phyloP scores from a whole-genome alignment of 2,888 invertebrate genomes.

The Metopia argyrocephala region DNA sequence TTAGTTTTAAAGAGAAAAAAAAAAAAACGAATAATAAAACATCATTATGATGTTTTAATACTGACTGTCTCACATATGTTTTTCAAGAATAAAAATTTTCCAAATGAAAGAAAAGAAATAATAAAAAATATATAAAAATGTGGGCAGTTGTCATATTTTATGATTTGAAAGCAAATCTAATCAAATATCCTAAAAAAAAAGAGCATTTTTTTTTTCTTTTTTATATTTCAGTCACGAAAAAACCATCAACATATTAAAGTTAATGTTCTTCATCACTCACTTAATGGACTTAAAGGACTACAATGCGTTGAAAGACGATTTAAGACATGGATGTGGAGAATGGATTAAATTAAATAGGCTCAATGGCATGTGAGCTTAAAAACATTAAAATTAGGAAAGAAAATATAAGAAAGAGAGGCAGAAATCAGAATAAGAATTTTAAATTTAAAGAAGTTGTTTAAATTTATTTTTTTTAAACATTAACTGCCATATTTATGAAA shows the following conservation, averaged over 20 bases:
- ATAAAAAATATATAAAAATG: background rate
- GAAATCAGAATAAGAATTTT: too few species aligned
- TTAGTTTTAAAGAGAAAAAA: conserved; percentile 1
- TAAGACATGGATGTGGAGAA: too few species aligned
- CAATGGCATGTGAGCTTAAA: too few species aligned
- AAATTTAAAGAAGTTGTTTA: too few species aligned
- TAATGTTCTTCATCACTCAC: conserved; percentile 48
- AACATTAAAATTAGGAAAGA: too few species aligned
- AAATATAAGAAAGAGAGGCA: too few species aligned
- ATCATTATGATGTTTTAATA: conserved; percentile 31
- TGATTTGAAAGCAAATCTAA: too few species aligned
- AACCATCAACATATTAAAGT: conserved; percentile 55
- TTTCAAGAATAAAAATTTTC: background rate
- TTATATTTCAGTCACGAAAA: conserved; percentile 57
- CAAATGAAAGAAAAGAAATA: background rate
- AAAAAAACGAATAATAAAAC: conserved; percentile 27
- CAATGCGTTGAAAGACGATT: background rate
- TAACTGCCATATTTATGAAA: too few species aligned
- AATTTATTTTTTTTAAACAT: too few species aligned
- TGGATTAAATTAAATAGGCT: too few species aligned
- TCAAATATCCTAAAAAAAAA: too few species aligned
- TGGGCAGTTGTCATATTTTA: conserved; percentile 50
- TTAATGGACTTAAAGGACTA: conserved; percentile 26
- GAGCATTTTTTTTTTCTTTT: background rate
- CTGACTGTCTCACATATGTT: conserved; percentile 10